Percentiles rank a stretch among this genome's conserved stretches.
Conservation (phyloP, 35 echinoderm and acorn worm genomes). For the Holothuria glaberrima region DNA sequence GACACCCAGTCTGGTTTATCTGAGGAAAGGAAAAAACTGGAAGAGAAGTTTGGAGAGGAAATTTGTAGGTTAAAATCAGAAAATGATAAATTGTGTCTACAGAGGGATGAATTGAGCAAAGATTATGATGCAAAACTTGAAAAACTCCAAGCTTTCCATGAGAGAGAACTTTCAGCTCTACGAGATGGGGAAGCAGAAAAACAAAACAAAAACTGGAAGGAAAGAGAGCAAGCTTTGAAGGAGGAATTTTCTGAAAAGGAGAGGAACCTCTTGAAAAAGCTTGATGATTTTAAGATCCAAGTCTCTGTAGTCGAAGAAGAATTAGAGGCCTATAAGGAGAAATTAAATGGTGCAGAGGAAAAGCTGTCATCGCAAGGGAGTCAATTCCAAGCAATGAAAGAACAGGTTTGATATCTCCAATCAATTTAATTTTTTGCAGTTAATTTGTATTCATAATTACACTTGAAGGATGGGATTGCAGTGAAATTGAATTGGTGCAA, state of each 20-base stretch:
- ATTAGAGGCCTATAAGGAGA: slow-evolving; percentile 68
- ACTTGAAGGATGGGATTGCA: no score
- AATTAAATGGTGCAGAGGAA: slow-evolving; percentile 62
- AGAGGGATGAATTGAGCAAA: slow-evolving; percentile 71
- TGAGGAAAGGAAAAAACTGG: slow-evolving; percentile 66
- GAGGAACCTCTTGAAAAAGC: slow-evolving; percentile 65
- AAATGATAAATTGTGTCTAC: slow-evolving; percentile 59
- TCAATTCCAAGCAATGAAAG: slow-evolving; percentile 55
- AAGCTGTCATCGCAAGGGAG: slow-evolving; percentile 46
- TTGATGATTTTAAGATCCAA: slow-evolving; percentile 77
- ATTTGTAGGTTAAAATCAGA: slow-evolving; percentile 72
- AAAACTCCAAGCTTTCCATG: slow-evolving; percentile 92
- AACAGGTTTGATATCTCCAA: slow-evolving; percentile 68
- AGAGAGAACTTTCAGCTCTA: slow-evolving; percentile 81
- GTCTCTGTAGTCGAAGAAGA: slow-evolving; percentile 87
- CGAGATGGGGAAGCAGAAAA: slow-evolving; percentile 68
- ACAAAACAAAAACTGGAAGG: slow-evolving; percentile 68
- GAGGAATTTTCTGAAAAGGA: slow-evolving; percentile 83
- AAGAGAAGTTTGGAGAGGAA: slow-evolving; percentile 63
- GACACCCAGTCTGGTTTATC: slow-evolving; percentile 58
- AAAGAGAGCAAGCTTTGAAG: slow-evolving; percentile 74
- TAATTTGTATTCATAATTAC: background rate
- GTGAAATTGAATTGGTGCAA: no score
- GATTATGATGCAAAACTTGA: slow-evolving; percentile 94
- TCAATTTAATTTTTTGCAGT: background rate